These are phyloP conservation scores for Caloenas nicobarica DNA, from an alignment of 2,113 vertebrate genomes.

Conservation along the genomic window DNA sequence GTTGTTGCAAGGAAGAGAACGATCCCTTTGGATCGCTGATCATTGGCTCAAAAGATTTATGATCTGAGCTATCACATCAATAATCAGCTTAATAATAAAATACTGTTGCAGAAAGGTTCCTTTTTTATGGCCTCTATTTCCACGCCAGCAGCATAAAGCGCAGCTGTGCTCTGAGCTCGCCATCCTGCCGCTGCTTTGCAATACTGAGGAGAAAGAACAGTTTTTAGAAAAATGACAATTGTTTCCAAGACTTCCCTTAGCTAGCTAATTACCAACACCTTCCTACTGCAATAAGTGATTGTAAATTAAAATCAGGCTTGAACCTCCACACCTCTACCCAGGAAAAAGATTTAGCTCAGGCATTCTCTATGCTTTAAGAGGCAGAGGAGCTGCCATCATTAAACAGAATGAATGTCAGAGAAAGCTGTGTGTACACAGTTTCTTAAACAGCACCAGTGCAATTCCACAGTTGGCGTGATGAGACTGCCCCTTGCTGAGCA, in stretches of 20 bases:
- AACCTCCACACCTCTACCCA: neutral
- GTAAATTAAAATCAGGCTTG: neutral
- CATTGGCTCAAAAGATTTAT: constrained; percentile 25
- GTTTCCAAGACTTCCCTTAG: neutral
- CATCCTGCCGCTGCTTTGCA: neutral
- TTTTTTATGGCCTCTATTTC: constrained; percentile 31
- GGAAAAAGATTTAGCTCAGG: neutral
- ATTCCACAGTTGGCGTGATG: neutral
- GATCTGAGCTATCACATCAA: constrained; percentile 18
- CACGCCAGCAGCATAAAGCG: constrained; percentile 28
- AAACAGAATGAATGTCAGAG: neutral
- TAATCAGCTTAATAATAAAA: constrained; percentile 49
- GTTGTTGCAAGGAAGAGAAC: neutral
- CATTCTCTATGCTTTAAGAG: neutral
- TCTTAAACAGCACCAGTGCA: neutral
- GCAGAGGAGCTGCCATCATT: neutral
- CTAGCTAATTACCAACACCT: neutral
- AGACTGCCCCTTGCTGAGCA: constrained; percentile 51
- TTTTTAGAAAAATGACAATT: neutral
- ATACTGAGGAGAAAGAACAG: neutral
- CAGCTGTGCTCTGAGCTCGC: constrained; percentile 65
- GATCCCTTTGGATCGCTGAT: neutral
- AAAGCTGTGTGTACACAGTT: neutral
- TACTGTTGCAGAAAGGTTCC: neutral
- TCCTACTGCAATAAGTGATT: neutral